phyloP scores from a whole-genome alignment of 2,888 invertebrate genomes.

The Monochamus alternatus region DNA sequence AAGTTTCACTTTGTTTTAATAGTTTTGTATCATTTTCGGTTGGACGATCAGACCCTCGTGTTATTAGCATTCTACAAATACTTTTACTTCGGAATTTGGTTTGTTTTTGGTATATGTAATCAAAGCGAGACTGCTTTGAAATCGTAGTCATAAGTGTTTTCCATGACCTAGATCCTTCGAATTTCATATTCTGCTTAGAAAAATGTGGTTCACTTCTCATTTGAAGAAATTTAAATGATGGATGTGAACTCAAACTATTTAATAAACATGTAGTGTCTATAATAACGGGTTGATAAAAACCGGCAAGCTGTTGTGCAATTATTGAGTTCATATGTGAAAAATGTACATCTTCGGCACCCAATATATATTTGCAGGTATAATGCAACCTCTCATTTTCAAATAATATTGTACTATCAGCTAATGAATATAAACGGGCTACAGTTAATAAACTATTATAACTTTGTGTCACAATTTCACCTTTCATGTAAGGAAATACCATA shows the following conservation, averaged over 20 bases:
- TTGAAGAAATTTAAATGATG: conserved; percentile 71
- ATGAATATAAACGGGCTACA: conserved; percentile 69
- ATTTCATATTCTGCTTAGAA: conserved; percentile 59
- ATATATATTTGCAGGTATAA: conserved; percentile 65
- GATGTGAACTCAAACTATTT: conserved; percentile 69
- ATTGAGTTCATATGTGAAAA: conserved; percentile 71
- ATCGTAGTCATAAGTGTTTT: conserved; percentile 48
- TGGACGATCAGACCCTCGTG: conserved; percentile 63
- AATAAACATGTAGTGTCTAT: conserved; percentile 63
- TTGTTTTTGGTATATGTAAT: conserved; percentile 45
- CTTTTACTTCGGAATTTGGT: conserved; percentile 50
- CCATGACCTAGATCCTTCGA: conserved; percentile 69
- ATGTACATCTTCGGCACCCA: conserved; percentile 59
- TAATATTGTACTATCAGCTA: conserved; percentile 68
- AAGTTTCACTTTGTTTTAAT: conserved; percentile 62
- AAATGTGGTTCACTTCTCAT: conserved; percentile 70
- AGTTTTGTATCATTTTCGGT: conserved; percentile 62
- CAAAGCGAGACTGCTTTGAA: conserved; percentile 53
- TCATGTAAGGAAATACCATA: conserved; percentile 71
- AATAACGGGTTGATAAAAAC: conserved; percentile 70
- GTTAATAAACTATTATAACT: conserved; percentile 73
- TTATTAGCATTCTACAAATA: conserved; percentile 69
- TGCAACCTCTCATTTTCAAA: conserved; percentile 72
- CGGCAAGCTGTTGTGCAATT: conserved; percentile 70
- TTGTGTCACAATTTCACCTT: conserved; percentile 73